Conservation (phyloP, 2,888 invertebrate genomes). For the Heliconius sara region DNA sequence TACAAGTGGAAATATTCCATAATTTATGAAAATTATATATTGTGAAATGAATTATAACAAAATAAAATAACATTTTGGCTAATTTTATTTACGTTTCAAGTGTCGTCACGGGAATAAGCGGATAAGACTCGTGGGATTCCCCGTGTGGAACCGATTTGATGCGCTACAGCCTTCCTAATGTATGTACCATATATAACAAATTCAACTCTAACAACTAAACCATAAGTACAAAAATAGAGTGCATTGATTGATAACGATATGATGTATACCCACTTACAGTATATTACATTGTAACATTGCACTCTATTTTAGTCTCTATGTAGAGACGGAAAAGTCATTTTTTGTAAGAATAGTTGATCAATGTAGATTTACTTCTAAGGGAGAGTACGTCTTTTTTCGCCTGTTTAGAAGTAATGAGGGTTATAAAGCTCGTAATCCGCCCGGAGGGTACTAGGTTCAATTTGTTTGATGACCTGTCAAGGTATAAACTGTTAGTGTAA, state of each 20-base stretch:
- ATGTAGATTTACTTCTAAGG: slow-evolving; percentile 40
- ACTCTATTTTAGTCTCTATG: slow-evolving; percentile 30
- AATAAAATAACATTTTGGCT: slow-evolving; percentile 27
- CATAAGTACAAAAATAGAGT: slow-evolving; percentile 21
- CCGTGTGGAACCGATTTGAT: slow-evolving; percentile 50
- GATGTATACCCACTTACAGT: slow-evolving; percentile 11
- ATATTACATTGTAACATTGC: background rate
- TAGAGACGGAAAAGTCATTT: slow-evolving; percentile 6
- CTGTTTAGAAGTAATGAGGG: slow-evolving; percentile 47
- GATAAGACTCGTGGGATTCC: slow-evolving; percentile 52
- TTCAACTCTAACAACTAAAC: background rate
- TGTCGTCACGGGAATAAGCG: slow-evolving; percentile 37
- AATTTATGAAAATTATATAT: background rate
- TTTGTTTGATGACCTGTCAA: slow-evolving; percentile 36
- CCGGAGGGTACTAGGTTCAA: slow-evolving; percentile 37
- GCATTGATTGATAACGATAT: slow-evolving; percentile 11
- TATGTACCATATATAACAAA: background rate
- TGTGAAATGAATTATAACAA: background rate
- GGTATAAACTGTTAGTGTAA: background rate
- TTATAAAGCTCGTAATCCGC: slow-evolving; percentile 43
- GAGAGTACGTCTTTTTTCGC: slow-evolving; percentile 46
- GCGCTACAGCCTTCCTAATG: slow-evolving; percentile 34
- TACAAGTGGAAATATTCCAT: background rate
- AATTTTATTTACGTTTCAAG: slow-evolving; percentile 38
- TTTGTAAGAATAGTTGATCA: slow-evolving; percentile 13